Conservation (phyloP, 2,113 vertebrate species). For the Tinamus guttatus region DNA sequence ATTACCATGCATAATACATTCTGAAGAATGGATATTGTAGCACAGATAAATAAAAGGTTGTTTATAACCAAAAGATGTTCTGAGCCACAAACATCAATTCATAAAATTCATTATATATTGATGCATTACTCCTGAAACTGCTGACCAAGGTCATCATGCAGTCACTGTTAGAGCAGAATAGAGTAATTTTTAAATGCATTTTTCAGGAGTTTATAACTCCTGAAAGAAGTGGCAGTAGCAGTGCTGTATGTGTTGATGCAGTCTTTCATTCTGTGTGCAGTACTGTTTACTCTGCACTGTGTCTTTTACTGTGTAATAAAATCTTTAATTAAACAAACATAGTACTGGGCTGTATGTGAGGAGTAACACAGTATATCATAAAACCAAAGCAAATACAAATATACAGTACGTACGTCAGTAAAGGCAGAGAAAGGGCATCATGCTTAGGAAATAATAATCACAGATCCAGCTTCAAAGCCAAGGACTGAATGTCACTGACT, state of each 20-base stretch:
- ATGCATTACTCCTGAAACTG: background rate
- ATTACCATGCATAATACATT: background rate
- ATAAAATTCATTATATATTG: background rate
- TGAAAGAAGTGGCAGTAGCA: background rate
- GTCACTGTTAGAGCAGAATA: background rate
- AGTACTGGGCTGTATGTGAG: background rate
- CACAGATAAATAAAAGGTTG: background rate
- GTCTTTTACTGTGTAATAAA: conserved; percentile 22
- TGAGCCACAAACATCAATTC: background rate
- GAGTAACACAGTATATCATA: background rate
- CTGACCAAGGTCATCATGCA: background rate
- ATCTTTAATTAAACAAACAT: conserved; percentile 28
- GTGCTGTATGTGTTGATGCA: background rate
- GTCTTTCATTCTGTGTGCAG: background rate
- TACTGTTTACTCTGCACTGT: background rate
- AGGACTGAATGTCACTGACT: background rate
- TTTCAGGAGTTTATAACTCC: background rate
- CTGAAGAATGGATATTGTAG: background rate
- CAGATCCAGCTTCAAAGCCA: background rate
- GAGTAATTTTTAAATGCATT: background rate
- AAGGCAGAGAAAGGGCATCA: background rate
- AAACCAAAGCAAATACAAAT: background rate
- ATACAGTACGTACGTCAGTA: background rate
- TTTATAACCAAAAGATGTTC: background rate
- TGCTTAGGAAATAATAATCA: conserved; percentile 22